phyloP scores from a whole-genome alignment of 2,888 invertebrate genomes.

The Apamea anceps region DNA sequence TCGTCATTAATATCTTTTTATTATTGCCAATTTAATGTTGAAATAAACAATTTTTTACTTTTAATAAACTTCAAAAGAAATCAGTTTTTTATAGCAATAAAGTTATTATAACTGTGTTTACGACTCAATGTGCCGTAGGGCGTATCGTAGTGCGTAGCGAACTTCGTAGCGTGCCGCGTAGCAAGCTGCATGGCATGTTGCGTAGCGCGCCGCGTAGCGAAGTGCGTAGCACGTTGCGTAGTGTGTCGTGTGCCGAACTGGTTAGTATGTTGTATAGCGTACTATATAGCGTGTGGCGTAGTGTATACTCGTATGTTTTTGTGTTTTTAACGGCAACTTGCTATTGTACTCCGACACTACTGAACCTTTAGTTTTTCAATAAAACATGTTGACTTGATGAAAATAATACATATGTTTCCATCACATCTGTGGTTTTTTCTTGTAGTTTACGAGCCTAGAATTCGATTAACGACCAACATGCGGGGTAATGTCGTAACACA shows the following conservation, averaged over 20 bases:
- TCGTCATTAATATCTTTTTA: neutral
- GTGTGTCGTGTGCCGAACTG: neutral
- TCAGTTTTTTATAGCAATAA: neutral
- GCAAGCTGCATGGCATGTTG: neutral
- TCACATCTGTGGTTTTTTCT: neutral
- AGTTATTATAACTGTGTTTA: neutral
- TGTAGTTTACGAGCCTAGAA: neutral
- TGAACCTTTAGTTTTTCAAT: neutral
- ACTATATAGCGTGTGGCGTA: neutral
- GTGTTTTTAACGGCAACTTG: neutral
- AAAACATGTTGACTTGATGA: neutral
- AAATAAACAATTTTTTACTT: neutral
- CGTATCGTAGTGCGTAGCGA: neutral
- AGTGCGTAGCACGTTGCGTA: too few relatives aligned
- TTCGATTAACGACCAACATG: neutral
- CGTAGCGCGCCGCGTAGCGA: neutral
- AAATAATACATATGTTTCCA: neutral
- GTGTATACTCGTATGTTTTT: neutral
- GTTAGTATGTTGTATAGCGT: neutral
- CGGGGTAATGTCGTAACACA: neutral
- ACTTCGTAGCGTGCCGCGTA: neutral
- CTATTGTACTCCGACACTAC: neutral
- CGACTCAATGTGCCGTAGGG: neutral
- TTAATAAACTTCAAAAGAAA: too few relatives aligned
- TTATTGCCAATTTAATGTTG: neutral